Evolutionary conservation across 2,113 vertebrate species (phyloP).

Genomic region (Vimba vimba): DNA sequence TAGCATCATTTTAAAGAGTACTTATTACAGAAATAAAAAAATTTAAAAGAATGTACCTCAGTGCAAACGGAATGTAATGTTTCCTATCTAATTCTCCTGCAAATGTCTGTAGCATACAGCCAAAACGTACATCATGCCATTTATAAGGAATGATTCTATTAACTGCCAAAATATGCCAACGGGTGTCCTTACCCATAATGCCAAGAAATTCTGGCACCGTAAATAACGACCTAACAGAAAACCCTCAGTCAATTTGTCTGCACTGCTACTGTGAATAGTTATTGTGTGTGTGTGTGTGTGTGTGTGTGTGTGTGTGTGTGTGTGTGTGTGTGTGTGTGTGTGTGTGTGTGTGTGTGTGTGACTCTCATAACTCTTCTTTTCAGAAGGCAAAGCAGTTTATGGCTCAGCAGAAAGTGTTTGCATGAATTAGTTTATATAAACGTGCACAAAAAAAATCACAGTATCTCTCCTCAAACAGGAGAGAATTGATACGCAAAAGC

Average conservation of each 20-base stretch:
- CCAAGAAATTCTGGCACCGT: constrained; percentile 3
- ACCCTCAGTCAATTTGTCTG: neutral
- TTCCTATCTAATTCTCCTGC: neutral
- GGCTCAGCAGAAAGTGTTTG: constrained; percentile 48
- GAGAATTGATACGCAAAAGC: constrained; percentile 36
- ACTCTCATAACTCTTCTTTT: constrained; percentile 14
- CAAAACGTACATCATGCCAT: constrained; percentile 13
- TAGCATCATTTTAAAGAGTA: no score
- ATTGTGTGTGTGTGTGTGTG: constrained; percentile 19
- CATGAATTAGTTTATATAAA: constrained; percentile 51
- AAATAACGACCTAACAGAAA: constrained; percentile 9
- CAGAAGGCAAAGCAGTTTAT: constrained; percentile 43
- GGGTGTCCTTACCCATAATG: constrained; percentile 22
- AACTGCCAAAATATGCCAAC: constrained; percentile 31
- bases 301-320: constrained; percentile 18
- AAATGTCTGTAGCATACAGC: neutral
- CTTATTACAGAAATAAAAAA: no score
- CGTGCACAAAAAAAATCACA: neutral
- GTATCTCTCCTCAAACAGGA: constrained; percentile 47
- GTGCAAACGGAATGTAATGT: no score
- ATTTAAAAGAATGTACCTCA: no score
- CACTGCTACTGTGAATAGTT: constrained; percentile 25
- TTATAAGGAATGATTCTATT: constrained; percentile 51
- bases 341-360: neutral
- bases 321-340: neutral